Evolutionary conservation across 2,113 vertebrate species (phyloP).

Genomic region (Vimba vimba): DNA sequence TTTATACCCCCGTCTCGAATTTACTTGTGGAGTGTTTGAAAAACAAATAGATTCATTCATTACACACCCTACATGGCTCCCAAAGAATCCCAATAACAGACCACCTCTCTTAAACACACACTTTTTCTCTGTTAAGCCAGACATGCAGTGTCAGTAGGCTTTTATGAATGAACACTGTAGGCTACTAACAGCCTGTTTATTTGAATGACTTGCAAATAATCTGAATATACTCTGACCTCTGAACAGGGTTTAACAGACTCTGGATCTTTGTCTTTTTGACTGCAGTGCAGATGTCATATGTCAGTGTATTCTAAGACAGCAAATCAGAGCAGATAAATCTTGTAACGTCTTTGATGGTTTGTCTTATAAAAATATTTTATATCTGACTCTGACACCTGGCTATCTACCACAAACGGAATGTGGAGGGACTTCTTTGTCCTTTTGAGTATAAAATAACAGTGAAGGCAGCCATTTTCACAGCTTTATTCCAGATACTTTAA

Average conservation of each 20-base stretch:
- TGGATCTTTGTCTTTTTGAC: neutral
- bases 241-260: neutral
- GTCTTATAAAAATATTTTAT: neutral
- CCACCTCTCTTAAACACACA: neutral
- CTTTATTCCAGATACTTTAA: neutral
- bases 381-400: neutral
- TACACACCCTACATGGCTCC: neutral
- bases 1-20: neutral
- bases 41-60: slow-evolving; percentile 23
- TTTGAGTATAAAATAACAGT: neutral
- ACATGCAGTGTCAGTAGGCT: neutral
- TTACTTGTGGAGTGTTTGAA: neutral
- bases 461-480: neutral
- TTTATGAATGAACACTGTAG: slow-evolving; percentile 10
- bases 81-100: neutral
- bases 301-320: slow-evolving; percentile 1
- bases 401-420: neutral
- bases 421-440: neutral
- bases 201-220: neutral
- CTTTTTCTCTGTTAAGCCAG: neutral
- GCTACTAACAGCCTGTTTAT: neutral
- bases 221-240: neutral
- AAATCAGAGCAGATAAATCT: neutral
- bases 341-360: neutral
- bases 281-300: neutral